Evolutionary conservation across 92 coral and sea anemone species (phyloP), one percentile per base, ranked within the genome.

Genomic region (Epizoanthus ramosus): DNA sequence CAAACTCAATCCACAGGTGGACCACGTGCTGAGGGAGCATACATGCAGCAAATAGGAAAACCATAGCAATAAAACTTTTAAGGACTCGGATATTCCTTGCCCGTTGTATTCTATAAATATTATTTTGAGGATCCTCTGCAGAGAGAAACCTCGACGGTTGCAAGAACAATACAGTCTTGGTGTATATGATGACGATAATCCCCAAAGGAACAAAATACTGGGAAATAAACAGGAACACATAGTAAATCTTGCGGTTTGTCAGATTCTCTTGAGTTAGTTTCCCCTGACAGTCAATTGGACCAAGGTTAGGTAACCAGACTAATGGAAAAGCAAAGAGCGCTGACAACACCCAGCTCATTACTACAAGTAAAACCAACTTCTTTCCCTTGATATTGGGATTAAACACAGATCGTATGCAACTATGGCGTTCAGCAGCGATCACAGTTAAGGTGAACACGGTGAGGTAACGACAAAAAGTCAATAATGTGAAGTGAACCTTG

Each of bases 1-100:
- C 41, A 15, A 64, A 25, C 17, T 64, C 69, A 64, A 25, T 25
- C 69, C 69, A 64, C 69, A 64, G 69, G 69, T 64, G 41, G 28
- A 35, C 69, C 69, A 64, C 69, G 25, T 64, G 69, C 69, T 64
- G 69, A 35, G 69, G 69, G 9, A 64, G 69, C 69, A 64, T 64
- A 64, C 69, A 64, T 28, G 69, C 69, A 3, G 69, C 69, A 64
- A 64, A 64, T 64, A 64, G 21, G 21, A 4, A 63, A 63, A 63
- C 41, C 69, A 64, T 25, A 6, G 69, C 69, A 64, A 24, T 64
- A 24, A n/a, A 24, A 64, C 41, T 14, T 22, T 64, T 64, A 10
- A 64, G n/a, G 17, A 64, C 69, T 33, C 39, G 69, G 39, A 64
- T 28, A 64, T 64, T 64, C 35, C 69, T 64, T 0, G 41, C 69